phyloP scores from a whole-genome alignment of 2,888 invertebrate genomes.

The Chrysolina americana region DNA sequence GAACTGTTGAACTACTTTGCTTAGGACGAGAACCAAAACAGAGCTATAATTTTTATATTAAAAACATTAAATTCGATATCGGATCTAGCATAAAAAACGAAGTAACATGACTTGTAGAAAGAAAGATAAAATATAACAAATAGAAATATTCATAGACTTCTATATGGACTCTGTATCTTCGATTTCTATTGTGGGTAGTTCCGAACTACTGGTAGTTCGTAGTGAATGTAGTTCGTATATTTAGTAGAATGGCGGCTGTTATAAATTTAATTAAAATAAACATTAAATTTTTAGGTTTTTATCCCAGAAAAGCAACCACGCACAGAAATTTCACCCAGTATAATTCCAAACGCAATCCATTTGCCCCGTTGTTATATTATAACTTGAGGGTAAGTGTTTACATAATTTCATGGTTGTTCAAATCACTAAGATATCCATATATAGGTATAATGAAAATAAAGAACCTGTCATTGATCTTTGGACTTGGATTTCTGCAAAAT shows the following conservation, averaged over 20 bases:
- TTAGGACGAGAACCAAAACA: too few relatives aligned
- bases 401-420: constrained; percentile 41
- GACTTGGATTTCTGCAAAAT: too few relatives aligned
- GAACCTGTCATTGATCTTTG: too few relatives aligned
- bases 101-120: too few relatives aligned
- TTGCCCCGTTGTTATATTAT: constrained; percentile 48
- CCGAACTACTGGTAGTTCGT: constrained; percentile 2
- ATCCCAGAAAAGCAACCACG: constrained; percentile 51
- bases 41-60: too few relatives aligned
- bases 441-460: too few relatives aligned
- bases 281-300: constrained; percentile 54
- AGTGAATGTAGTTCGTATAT: constrained; percentile 45
- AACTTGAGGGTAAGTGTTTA: constrained; percentile 57
- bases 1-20: too few relatives aligned
- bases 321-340: constrained; percentile 55
- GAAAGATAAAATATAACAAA: too few relatives aligned
- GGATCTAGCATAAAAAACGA: too few relatives aligned
- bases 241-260: constrained; percentile 54
- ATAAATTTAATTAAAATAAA: constrained; percentile 59
- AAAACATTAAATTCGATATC: too few relatives aligned
- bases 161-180: too few relatives aligned
- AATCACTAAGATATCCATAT: background rate
- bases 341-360: constrained; percentile 47
- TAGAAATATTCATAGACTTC: too few relatives aligned
- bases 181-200: background rate